Conservation (phyloP, 2,888 invertebrate species). For the Pseudococcus viburni region DNA sequence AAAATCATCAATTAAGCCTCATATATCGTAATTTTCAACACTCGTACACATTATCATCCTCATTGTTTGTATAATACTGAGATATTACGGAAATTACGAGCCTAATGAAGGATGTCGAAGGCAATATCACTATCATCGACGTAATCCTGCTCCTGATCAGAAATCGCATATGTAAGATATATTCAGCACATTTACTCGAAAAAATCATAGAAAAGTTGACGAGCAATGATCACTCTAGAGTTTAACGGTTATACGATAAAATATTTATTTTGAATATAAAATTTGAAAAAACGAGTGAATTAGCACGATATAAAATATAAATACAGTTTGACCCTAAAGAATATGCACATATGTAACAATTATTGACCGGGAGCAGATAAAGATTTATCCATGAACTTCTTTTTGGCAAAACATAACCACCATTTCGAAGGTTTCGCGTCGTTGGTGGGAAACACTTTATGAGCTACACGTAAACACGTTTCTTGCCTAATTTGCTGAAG, state of each 20-base stretch:
- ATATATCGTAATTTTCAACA: too few species aligned
- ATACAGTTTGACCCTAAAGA: neutral
- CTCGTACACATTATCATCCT: too few species aligned
- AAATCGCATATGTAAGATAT: too few species aligned
- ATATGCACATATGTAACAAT: neutral
- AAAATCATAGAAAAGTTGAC: too few species aligned
- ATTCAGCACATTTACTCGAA: too few species aligned
- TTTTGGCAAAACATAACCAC: slow-evolving; percentile 99
- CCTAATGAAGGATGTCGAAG: too few species aligned
- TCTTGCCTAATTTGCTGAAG: slow-evolving; percentile 96
- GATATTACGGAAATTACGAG: too few species aligned
- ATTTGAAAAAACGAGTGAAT: neutral
- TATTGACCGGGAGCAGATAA: slow-evolving; percentile 89
- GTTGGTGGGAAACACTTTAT: slow-evolving; percentile 90
- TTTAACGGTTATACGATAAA: neutral
- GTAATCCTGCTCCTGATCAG: too few species aligned
- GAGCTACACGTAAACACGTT: slow-evolving; percentile 90
- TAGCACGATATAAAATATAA: slow-evolving; percentile 11
- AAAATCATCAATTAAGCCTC: too few species aligned
- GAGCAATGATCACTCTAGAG: neutral
- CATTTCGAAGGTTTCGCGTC: slow-evolving; percentile 98
- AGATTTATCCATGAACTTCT: slow-evolving; percentile 99
- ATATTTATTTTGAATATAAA: neutral
- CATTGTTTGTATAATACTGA: too few species aligned
- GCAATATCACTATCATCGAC: too few species aligned